These are phyloP conservation scores for Prinia subflava DNA, from an alignment of 2,113 vertebrate species.

Conservation along the genomic window DNA sequence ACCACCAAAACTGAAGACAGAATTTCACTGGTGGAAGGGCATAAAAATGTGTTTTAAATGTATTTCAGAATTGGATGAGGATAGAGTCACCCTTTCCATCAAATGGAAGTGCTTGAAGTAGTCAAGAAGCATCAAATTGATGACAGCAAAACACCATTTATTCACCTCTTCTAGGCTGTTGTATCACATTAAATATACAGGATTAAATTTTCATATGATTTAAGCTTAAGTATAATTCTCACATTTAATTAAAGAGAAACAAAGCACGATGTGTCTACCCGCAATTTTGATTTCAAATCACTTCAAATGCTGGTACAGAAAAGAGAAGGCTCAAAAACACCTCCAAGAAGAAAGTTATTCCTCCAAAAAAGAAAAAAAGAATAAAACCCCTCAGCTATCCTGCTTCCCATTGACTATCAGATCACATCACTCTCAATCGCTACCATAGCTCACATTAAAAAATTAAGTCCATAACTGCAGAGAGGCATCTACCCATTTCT, in stretches of 20 bases:
- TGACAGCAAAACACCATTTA: not conserved
- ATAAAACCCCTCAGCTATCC: not conserved
- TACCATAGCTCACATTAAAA: conserved; percentile 50
- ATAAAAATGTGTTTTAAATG: not conserved
- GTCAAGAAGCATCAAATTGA: not conserved
- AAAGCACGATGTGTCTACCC: not conserved
- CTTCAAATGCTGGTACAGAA: not conserved
- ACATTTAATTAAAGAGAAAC: conserved; percentile 21
- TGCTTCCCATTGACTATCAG: not conserved
- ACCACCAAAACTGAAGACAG: not conserved
- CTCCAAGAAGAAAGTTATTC: not conserved
- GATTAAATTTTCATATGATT: not conserved
- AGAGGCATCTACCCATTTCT: conserved; percentile 27
- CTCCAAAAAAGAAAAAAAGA: not conserved
- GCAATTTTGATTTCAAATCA: not conserved
- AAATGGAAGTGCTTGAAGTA: not conserved
- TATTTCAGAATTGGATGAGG: not conserved
- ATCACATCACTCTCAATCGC: not conserved
- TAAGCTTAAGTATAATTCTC: not conserved
- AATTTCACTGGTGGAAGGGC: not conserved
- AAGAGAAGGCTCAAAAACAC: not conserved
- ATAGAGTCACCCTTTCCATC: not conserved
- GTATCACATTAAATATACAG: not conserved
- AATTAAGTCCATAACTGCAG: conserved; percentile 57
- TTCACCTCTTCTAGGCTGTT: not conserved